phyloP scores from a whole-genome alignment of 2,113 vertebrate genomes.

The Saccopteryx leptura region DNA sequence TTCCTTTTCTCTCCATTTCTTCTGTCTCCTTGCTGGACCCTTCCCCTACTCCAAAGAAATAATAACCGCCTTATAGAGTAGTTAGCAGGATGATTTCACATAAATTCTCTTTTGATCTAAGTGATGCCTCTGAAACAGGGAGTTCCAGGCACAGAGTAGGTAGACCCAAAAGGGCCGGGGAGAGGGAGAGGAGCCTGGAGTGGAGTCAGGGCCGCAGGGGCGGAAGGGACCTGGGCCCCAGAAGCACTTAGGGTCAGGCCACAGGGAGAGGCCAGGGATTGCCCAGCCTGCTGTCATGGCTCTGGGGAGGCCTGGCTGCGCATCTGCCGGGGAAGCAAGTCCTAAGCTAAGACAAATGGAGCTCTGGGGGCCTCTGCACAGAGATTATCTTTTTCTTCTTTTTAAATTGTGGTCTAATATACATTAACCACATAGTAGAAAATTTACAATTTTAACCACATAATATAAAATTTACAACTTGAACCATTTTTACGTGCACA shows the following conservation, averaged over 20 bases:
- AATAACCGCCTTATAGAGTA: not conserved
- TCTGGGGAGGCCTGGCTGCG: not conserved
- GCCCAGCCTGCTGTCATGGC: not conserved
- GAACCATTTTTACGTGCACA: not conserved
- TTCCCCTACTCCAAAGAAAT: not conserved
- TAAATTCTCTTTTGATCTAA: not conserved
- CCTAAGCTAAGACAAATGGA: not conserved
- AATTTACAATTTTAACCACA: not conserved
- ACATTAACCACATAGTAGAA: not conserved
- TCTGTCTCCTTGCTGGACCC: not conserved
- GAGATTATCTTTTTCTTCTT: not conserved
- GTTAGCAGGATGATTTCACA: not conserved
- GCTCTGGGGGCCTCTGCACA: not conserved
- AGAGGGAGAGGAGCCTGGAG: not conserved
- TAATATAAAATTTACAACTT: not conserved
- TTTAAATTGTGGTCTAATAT: not conserved
- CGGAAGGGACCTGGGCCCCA: not conserved
- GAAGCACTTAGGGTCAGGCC: not conserved
- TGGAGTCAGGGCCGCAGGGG: not conserved
- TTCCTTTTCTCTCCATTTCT: conserved; percentile 1
- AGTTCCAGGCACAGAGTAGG: not conserved
- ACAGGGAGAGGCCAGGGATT: not conserved
- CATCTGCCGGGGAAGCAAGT: not conserved
- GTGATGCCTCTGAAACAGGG: not conserved
- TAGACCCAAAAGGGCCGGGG: not conserved